phyloP scores from a whole-genome alignment of 2,888 invertebrate species.

The Homarus gammarus region DNA sequence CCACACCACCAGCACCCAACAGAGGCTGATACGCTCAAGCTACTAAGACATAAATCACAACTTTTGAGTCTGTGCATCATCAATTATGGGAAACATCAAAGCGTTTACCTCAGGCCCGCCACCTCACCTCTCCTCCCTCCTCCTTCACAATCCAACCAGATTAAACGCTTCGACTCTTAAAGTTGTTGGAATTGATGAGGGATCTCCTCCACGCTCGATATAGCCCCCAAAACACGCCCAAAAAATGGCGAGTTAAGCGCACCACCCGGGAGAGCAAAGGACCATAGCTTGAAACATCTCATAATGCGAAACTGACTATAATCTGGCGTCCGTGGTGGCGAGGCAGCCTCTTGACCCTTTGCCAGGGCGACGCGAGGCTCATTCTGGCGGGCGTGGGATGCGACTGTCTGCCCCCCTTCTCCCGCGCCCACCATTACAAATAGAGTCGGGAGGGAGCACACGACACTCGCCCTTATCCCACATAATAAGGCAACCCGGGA shows the following conservation, averaged over 20 bases:
- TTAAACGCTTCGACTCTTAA: not conserved
- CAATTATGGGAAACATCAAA: conserved; percentile 39
- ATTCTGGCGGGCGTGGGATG: conserved; percentile 5
- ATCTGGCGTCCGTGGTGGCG: not conserved
- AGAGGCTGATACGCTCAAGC: not conserved
- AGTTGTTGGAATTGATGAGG: not conserved
- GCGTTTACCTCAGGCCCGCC: not conserved
- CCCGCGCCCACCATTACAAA: conserved; percentile 29
- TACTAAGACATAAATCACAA: conserved; percentile 9
- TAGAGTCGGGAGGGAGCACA: conserved; percentile 21
- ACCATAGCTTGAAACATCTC: conserved; percentile 43
- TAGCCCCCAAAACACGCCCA: not conserved
- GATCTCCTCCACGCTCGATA: not conserved
- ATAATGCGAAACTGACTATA: conserved; percentile 42
- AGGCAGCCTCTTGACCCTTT: not conserved
- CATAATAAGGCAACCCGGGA: conserved; percentile 20
- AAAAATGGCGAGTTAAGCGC: not conserved
- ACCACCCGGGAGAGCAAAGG: not conserved
- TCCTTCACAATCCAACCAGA: not conserved
- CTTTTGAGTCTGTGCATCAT: conserved; percentile 14
- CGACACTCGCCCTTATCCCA: conserved; percentile 46
- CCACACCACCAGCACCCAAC: not conserved
- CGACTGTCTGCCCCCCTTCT: not conserved
- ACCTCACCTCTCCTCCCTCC: not conserved
- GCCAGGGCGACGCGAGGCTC: not conserved